Conservation (phyloP, 1,140 invertebrate genomes). For the Scaptomyza montana region DNA sequence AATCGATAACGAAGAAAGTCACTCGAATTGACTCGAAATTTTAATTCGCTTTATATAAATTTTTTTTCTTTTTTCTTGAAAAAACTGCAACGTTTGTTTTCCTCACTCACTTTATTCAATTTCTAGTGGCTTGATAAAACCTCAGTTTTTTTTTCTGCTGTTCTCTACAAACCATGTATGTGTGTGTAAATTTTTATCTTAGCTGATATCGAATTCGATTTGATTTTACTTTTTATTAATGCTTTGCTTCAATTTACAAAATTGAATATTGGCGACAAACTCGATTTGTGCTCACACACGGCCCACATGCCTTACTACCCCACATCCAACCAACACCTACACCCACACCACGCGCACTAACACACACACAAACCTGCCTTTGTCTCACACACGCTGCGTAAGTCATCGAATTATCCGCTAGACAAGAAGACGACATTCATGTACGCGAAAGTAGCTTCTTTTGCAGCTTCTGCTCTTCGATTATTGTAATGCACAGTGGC, state of each 20-base stretch:
- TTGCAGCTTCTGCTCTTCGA: slow-evolving; percentile 9
- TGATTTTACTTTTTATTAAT: slow-evolving; percentile 51
- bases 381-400: slow-evolving; percentile 61
- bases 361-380: slow-evolving; percentile 36
- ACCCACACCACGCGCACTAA: background rate
- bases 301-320: slow-evolving; percentile 3
- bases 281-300: slow-evolving; percentile 65
- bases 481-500: background rate
- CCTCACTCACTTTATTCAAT: slow-evolving; percentile 26
- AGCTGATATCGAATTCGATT: slow-evolving; percentile 40
- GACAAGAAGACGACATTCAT: slow-evolving; percentile 33
- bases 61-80: slow-evolving; percentile 14
- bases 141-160: background rate
- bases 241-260: slow-evolving; percentile 75
- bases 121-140: slow-evolving; percentile 22
- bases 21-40: slow-evolving; percentile 13
- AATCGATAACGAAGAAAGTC: slow-evolving; percentile 1
- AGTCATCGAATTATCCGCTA: slow-evolving; percentile 64
- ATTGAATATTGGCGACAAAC: slow-evolving; percentile 75
- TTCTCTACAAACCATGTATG: slow-evolving; percentile 7
- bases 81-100: slow-evolving; percentile 11
- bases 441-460: slow-evolving; percentile 18
- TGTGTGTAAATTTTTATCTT: slow-evolving; percentile 32
- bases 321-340: background rate
- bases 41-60: slow-evolving; percentile 10